phyloP scores from a whole-genome alignment of 2,113 vertebrate genomes.

The Meleagris gallopavo region DNA sequence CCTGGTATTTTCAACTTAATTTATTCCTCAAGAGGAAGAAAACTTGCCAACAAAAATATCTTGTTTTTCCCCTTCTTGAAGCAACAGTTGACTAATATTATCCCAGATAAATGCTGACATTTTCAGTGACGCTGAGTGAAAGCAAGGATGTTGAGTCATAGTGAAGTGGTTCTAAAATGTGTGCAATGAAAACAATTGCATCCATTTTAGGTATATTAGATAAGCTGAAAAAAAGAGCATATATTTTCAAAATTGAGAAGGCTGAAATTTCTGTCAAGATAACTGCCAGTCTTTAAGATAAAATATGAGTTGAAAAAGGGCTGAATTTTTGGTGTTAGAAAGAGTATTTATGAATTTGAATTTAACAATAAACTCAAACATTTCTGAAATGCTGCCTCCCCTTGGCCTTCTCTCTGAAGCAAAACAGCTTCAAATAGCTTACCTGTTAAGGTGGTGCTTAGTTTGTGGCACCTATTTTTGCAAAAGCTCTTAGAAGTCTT shows the following conservation, averaged over 20 bases:
- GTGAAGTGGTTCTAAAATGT: slow-evolving; percentile 4
- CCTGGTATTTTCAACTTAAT: not conserved
- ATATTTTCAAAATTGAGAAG: slow-evolving; percentile 41
- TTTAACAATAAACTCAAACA: not conserved
- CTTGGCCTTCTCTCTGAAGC: slow-evolving; percentile 38
- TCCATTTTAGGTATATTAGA: slow-evolving; percentile 8
- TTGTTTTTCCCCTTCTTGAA: not conserved
- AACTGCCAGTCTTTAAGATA: slow-evolving; percentile 5
- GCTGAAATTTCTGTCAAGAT: slow-evolving; percentile 28
- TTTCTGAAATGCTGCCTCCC: slow-evolving; percentile 28
- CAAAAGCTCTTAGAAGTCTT: slow-evolving; percentile 26
- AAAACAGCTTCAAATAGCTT: slow-evolving; percentile 37
- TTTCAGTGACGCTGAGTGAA: slow-evolving; percentile 17
- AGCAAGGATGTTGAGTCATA: not conserved
- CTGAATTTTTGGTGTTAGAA: not conserved
- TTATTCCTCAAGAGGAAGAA: not conserved
- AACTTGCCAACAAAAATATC: not conserved
- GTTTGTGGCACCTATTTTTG: slow-evolving; percentile 32
- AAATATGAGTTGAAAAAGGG: not conserved
- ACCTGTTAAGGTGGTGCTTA: slow-evolving; percentile 34
- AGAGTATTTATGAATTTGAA: not conserved
- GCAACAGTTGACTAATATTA: not conserved
- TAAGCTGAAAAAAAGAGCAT: not conserved
- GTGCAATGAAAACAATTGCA: not conserved
- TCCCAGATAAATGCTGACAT: not conserved